These are phyloP conservation scores for Montipora capitata DNA, from an alignment of 92 coral and sea anemone genomes.

Conservation along the genomic window DNA sequence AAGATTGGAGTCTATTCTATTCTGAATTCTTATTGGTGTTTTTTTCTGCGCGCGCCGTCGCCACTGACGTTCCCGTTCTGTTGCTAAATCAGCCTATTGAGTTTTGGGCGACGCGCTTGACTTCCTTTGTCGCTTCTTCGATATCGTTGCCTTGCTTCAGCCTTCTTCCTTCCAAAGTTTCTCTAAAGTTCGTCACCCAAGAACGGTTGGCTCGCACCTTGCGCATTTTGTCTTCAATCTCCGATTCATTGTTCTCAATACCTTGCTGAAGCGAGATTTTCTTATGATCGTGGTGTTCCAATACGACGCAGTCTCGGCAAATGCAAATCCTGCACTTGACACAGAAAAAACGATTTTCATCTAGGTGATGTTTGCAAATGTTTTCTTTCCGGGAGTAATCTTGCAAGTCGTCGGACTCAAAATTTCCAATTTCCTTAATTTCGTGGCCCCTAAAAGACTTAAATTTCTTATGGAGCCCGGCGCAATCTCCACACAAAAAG, in stretches of 20 bases:
- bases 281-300: conserved; percentile 50
- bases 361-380: conserved; percentile 38
- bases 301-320: conserved; percentile 68
- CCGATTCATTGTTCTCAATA: background rate
- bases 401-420: conserved; percentile 12
- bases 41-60: too few relatives aligned
- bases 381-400: conserved; percentile 8
- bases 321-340: conserved; percentile 25
- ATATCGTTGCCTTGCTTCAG: background rate
- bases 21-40: too few relatives aligned
- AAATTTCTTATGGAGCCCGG: background rate
- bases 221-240: background rate
- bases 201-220: background rate
- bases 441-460: conserved; percentile 3
- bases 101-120: conserved; percentile 8
- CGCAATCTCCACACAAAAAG: conserved; percentile 28
- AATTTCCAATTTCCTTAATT: conserved; percentile 16
- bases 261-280: conserved; percentile 6
- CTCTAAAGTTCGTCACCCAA: background rate
- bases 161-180: background rate
- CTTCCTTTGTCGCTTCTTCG: conserved; percentile 26
- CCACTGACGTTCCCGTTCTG: too few relatives aligned
- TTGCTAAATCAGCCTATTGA: too few relatives aligned
- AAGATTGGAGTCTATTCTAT: too few relatives aligned
- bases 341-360: conserved; percentile 40